Conservation (phyloP, 2,113 vertebrate species). For the Passer domesticus region DNA sequence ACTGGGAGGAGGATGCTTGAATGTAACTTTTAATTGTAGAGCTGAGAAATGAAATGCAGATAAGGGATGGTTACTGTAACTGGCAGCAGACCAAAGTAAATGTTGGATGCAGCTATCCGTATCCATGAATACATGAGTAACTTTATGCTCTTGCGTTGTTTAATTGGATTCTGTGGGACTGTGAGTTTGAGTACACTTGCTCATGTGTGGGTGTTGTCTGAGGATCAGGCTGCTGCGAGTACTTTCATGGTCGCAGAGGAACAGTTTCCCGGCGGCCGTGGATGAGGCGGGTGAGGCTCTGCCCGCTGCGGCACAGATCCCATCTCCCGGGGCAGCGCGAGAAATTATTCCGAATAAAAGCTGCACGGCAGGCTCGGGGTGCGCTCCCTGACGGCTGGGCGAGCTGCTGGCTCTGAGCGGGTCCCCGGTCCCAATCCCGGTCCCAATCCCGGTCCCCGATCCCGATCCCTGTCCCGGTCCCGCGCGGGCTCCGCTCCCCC, state of each 20-base stretch:
- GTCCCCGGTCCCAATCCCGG: no score
- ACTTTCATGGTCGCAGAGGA: neutral
- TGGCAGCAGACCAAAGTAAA: conserved; percentile 25
- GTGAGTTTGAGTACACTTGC: neutral
- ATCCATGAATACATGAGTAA: neutral
- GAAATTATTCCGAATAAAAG: rapidly evolving
- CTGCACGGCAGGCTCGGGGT: neutral
- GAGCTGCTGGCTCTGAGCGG: neutral
- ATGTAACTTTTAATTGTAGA: conserved; percentile 38
- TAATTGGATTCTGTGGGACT: conserved; percentile 46
- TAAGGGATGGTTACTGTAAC: neutral
- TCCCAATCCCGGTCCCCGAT: rapidly evolving
- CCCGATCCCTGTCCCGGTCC: neutral
- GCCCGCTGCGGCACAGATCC: neutral
- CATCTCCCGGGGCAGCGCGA: rapidly evolving
- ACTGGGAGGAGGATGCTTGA: neutral
- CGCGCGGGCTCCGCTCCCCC: neutral
- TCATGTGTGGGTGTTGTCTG: neutral
- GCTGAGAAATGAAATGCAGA: neutral
- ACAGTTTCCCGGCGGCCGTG: rapidly evolving
- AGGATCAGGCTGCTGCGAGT: neutral
- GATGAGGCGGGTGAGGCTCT: rapidly evolving
- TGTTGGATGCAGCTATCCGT: neutral
- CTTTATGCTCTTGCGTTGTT: neutral
- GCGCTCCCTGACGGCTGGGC: neutral